phyloP scores from a whole-genome alignment of 2,888 invertebrate genomes.

The Rambutsinella grinnellia region DNA sequence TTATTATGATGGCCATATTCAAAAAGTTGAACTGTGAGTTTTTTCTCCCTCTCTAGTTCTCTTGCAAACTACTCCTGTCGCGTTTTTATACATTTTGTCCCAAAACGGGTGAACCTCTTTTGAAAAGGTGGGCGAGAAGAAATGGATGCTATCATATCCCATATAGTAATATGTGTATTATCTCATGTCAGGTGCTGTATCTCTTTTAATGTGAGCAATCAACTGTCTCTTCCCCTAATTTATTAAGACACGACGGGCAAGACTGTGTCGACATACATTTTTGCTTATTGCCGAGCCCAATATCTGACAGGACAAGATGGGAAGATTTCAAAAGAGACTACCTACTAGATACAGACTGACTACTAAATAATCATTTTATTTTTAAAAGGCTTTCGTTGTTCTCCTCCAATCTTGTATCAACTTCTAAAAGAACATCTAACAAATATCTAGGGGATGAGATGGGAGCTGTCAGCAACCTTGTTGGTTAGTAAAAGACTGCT shows the following conservation, averaged over 20 bases:
- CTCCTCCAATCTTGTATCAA: conserved; percentile 5
- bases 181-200: background rate
- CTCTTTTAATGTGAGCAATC: conserved; percentile 49
- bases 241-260: conserved; percentile 56
- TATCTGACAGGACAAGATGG: conserved; percentile 34
- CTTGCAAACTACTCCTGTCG: too few relatives aligned
- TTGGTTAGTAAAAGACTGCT: conserved; percentile 45
- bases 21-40: conserved; percentile 19
- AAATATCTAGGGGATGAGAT: conserved; percentile 35
- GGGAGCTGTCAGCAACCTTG: conserved; percentile 45
- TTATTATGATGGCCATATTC: conserved; percentile 44
- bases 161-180: conserved; percentile 27
- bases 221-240: conserved; percentile 52
- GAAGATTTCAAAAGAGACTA: conserved; percentile 4
- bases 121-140: conserved; percentile 47
- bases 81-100: conserved; percentile 25
- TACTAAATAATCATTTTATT: conserved; percentile 5
- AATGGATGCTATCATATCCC: conserved; percentile 4
- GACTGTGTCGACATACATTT: conserved; percentile 53
- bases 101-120: conserved; percentile 48
- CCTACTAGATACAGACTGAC: too few relatives aligned
- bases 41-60: background rate
- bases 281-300: conserved; percentile 41
- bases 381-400: conserved; percentile 48
- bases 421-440: conserved; percentile 28